Conservation (phyloP, 2,797 vertebrate species). For the Rhadinocentrus ornatus region DNA sequence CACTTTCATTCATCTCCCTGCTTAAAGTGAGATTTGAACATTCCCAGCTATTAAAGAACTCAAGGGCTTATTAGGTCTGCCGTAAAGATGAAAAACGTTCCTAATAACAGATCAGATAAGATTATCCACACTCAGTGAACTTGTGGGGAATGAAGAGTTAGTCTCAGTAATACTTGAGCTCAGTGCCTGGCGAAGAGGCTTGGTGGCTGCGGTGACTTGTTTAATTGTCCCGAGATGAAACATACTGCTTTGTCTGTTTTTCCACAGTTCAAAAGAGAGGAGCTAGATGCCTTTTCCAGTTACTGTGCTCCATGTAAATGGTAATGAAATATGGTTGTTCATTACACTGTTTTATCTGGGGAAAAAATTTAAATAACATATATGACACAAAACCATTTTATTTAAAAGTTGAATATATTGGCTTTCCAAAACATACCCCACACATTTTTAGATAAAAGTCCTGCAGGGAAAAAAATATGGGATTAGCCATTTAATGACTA, state of each 20-base stretch:
- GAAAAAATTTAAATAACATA: too few species aligned
- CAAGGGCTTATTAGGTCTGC: slow-evolving; percentile 70
- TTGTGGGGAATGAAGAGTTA: slow-evolving; percentile 52
- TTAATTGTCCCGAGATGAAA: slow-evolving; percentile 77
- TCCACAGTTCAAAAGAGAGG: slow-evolving; percentile 59
- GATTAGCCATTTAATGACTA: background rate
- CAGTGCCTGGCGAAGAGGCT: slow-evolving; percentile 47
- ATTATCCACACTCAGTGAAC: slow-evolving; percentile 72
- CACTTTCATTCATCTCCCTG: slow-evolving; percentile 65
- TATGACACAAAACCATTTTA: background rate
- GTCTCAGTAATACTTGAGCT: slow-evolving; percentile 57
- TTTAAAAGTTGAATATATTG: background rate
- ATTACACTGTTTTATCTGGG: background rate
- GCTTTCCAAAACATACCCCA: background rate
- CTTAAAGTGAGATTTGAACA: slow-evolving; percentile 62
- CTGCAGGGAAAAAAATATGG: background rate
- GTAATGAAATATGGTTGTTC: too few species aligned
- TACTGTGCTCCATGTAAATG: background rate
- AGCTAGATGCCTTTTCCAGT: slow-evolving; percentile 10
- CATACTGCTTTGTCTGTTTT: slow-evolving; percentile 71
- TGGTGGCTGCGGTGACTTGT: slow-evolving; percentile 65
- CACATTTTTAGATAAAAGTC: background rate
- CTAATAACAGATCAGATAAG: slow-evolving; percentile 80
- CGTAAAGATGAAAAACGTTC: slow-evolving; percentile 75
- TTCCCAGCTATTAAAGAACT: slow-evolving; percentile 67